These are phyloP conservation scores for Lypha dubia DNA, from an alignment of 2,888 invertebrate genomes.

Conservation along the genomic window DNA sequence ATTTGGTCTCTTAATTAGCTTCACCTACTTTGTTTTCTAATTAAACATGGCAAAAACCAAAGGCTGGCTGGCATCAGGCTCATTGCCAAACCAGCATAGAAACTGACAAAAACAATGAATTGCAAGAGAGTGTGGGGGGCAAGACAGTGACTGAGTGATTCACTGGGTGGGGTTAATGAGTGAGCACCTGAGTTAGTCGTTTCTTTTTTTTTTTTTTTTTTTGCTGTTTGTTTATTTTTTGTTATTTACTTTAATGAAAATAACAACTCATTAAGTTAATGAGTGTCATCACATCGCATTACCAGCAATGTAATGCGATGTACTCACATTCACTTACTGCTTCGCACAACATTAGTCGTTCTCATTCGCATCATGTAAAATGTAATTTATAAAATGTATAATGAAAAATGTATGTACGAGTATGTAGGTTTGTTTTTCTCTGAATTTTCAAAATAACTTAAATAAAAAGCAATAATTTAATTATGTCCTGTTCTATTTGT, in stretches of 20 bases:
- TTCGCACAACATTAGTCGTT: slow-evolving; percentile 12
- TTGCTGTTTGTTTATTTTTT: neutral
- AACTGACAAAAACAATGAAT: no score
- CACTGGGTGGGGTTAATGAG: no score
- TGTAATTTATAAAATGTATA: slow-evolving; percentile 13
- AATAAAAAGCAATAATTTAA: slow-evolving; percentile 50
- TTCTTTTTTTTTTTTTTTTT: slow-evolving; percentile 4
- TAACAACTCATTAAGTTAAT: slow-evolving; percentile 62
- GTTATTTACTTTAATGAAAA: slow-evolving; percentile 41
- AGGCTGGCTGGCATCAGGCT: neutral
- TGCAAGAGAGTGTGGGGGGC: neutral
- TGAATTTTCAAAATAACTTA: neutral
- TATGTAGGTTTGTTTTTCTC: no score
- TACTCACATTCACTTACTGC: neutral
- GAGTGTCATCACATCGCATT: slow-evolving; percentile 45
- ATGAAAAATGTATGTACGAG: no score
- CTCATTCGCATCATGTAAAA: neutral
- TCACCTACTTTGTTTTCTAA: slow-evolving; percentile 58
- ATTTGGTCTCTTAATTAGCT: slow-evolving; percentile 59
- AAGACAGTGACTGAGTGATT: neutral
- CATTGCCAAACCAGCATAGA: slow-evolving; percentile 4
- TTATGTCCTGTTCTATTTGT: slow-evolving; percentile 17
- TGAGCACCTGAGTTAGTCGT: neutral
- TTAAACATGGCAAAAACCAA: slow-evolving; percentile 46
- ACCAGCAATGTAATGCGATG: slow-evolving; percentile 1